Evolutionary conservation across 1,140 invertebrate species (phyloP).

Genomic region (Cydia splendana): DNA sequence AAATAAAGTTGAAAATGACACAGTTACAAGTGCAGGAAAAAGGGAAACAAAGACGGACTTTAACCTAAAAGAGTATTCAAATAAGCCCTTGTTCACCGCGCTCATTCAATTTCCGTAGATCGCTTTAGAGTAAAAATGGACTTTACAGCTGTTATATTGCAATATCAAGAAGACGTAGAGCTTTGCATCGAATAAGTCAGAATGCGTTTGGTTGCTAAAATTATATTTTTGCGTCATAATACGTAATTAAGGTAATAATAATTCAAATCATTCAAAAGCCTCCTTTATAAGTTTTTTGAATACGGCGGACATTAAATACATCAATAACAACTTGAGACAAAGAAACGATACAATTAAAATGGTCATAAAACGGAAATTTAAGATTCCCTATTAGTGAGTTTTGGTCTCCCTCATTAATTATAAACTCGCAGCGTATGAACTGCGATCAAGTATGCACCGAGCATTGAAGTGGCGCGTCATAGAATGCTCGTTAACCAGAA

Average conservation of each 20-base stretch:
- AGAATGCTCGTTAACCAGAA: conserved; percentile 9
- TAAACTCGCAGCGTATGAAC: conserved; percentile 5
- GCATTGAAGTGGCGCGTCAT: background rate
- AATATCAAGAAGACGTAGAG: background rate
- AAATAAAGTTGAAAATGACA: background rate
- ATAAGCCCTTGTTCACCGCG: background rate
- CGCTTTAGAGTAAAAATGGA: background rate
- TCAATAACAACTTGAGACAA: background rate
- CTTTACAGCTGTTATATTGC: background rate
- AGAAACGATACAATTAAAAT: background rate
- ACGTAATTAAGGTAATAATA: too few relatives aligned
- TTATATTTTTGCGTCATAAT: too few relatives aligned
- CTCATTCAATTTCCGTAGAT: background rate
- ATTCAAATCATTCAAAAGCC: too few relatives aligned
- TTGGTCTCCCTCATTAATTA: background rate
- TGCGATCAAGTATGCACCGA: conserved; percentile 1
- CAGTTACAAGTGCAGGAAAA: background rate
- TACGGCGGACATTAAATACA: background rate
- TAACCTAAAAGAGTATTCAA: background rate
- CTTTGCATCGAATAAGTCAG: background rate
- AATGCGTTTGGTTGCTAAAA: too few relatives aligned
- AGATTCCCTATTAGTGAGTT: background rate
- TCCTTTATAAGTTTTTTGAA: background rate
- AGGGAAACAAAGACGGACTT: background rate
- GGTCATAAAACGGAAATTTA: background rate